Evolutionary conservation across 2,797 vertebrate species (phyloP).

Genomic region (Graptemys geographica): DNA sequence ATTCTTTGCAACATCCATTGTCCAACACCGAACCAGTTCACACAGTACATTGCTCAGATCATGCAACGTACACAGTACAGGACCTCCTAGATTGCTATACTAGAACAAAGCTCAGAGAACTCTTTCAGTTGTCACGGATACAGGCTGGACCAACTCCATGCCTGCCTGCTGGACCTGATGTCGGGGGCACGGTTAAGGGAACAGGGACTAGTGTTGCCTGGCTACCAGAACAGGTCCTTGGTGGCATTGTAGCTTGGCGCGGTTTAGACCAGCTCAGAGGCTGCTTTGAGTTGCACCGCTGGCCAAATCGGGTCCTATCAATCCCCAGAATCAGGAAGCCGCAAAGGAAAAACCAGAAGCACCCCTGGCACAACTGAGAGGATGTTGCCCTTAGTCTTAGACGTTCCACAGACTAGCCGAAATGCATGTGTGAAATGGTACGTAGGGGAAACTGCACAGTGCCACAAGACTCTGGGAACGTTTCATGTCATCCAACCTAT

Average conservation of each 20-base stretch:
- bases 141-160: rapidly evolving
- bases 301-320: neutral
- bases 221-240: neutral
- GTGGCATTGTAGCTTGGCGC: rapidly evolving
- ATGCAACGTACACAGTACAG: rapidly evolving
- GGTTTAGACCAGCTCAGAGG: rapidly evolving
- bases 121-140: neutral
- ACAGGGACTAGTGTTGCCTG: neutral
- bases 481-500: conserved; percentile 3
- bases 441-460: neutral
- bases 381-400: neutral
- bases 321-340: neutral
- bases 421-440: neutral
- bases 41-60: neutral
- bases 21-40: neutral
- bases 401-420: neutral
- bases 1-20: neutral
- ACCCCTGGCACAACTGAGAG: neutral
- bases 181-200: neutral
- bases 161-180: rapidly evolving
- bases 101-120: rapidly evolving
- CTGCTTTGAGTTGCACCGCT: rapidly evolving
- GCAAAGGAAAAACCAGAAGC: neutral
- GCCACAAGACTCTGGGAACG: conserved; percentile 2
- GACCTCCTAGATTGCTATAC: rapidly evolving